Percentiles rank a stretch among this genome's conserved stretches.
phyloP scores from a whole-genome alignment of 2,113 vertebrate genomes.

The Regulus satrapa region DNA sequence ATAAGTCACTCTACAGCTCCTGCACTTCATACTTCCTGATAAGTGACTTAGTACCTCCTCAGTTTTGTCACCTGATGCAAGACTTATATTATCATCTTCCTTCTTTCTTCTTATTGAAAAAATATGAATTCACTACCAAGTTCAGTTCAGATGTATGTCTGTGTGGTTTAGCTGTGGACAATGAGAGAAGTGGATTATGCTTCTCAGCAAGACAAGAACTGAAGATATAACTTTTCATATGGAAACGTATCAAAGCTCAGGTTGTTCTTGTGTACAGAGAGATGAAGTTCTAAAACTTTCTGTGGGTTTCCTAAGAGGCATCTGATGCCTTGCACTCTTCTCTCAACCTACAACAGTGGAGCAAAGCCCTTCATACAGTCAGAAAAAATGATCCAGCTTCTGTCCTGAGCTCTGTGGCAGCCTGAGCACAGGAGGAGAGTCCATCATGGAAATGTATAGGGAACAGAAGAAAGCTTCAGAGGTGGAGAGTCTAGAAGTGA shows the following conservation, averaged over 20 bases:
- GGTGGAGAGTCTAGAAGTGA: not conserved
- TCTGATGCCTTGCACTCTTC: not conserved
- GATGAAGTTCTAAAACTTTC: not conserved
- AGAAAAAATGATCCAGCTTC: not conserved
- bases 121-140: not conserved
- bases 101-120: not conserved
- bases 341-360: not conserved
- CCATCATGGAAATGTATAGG: fast-evolving
- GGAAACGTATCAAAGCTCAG: not conserved
- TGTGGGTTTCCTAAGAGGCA: not conserved
- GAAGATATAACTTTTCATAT: not conserved
- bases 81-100: not conserved
- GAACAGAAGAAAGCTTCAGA: not conserved
- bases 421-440: not conserved
- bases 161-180: not conserved
- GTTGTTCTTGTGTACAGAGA: not conserved
- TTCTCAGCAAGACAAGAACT: not conserved
- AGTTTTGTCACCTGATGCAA: not conserved
- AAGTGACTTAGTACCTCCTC: not conserved
- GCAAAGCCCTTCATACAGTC: not conserved
- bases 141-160: not conserved
- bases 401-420: not conserved
- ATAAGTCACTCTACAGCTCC: not conserved
- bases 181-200: not conserved
- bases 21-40: fast-evolving